Conservation (phyloP, 2,888 invertebrate genomes). For the Drosophila maculinotata region DNA sequence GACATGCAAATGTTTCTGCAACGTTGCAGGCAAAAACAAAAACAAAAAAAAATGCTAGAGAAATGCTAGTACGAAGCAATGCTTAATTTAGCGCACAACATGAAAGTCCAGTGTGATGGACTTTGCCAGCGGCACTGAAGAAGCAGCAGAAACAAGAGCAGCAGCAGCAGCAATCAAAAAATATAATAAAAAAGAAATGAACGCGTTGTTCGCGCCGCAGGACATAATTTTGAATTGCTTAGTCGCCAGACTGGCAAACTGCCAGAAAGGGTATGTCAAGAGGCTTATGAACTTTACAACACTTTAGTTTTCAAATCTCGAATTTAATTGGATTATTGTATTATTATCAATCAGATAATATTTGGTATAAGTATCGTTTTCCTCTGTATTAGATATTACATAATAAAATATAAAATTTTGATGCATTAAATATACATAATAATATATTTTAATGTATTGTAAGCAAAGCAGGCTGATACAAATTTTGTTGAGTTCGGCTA, state of each 20-base stretch:
- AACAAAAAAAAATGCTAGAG: constrained; percentile 24
- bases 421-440: too few species aligned
- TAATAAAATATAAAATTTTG: too few species aligned
- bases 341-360: neutral
- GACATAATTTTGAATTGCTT: constrained; percentile 74
- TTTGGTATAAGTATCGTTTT: too few species aligned
- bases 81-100: constrained; percentile 81
- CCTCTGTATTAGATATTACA: too few species aligned
- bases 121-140: constrained; percentile 34
- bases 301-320: neutral
- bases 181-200: constrained; percentile 17
- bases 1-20: constrained; percentile 76
- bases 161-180: constrained; percentile 17
- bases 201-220: constrained; percentile 61
- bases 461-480: too few species aligned
- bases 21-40: constrained; percentile 19
- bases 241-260: constrained; percentile 33
- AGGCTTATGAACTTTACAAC: neutral
- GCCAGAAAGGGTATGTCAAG: constrained; percentile 27
- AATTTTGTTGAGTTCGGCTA: too few species aligned
- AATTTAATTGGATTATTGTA: neutral
- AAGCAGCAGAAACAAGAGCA: constrained; percentile 19
- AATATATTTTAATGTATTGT: too few species aligned
- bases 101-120: constrained; percentile 54
- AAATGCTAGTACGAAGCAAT: constrained; percentile 57